Evolutionary conservation across 92 coral and sea anemone genomes (phyloP).

Genomic region (Umimayanthus kanabou): DNA sequence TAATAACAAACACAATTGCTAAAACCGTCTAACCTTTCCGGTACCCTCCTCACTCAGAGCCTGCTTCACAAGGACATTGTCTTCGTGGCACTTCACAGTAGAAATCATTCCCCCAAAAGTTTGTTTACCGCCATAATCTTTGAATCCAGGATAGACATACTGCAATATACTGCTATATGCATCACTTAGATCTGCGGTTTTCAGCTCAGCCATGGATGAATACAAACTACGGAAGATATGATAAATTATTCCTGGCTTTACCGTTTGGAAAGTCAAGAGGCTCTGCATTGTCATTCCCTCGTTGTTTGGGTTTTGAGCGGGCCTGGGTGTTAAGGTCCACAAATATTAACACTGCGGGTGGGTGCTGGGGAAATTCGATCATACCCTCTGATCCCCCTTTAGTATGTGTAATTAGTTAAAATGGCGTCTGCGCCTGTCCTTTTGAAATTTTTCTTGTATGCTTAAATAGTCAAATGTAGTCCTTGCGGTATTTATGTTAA

Average conservation of each 20-base stretch:
- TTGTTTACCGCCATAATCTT: constrained; percentile 79
- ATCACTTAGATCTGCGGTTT: constrained; percentile 93
- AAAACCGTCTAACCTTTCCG: constrained; percentile 65
- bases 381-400: background rate
- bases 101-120: constrained; percentile 90
- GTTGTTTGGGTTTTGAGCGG: background rate
- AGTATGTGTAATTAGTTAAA: no score
- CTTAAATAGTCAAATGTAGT: no score
- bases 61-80: constrained; percentile 81
- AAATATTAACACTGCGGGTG: background rate
- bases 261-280: background rate
- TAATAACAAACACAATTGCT: background rate
- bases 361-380: background rate
- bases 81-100: constrained; percentile 94
- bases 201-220: constrained; percentile 57
- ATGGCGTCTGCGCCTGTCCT: no score
- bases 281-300: background rate
- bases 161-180: constrained; percentile 86
- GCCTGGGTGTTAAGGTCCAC: constrained; percentile 18
- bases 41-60: constrained; percentile 85
- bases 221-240: background rate
- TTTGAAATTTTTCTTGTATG: no score
- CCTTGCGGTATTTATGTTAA: no score
- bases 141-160: constrained; percentile 83
- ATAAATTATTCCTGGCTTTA: background rate